Evolutionary conservation across 2,797 vertebrate genomes (phyloP).

Genomic region (Lithobates sylvaticus): DNA sequence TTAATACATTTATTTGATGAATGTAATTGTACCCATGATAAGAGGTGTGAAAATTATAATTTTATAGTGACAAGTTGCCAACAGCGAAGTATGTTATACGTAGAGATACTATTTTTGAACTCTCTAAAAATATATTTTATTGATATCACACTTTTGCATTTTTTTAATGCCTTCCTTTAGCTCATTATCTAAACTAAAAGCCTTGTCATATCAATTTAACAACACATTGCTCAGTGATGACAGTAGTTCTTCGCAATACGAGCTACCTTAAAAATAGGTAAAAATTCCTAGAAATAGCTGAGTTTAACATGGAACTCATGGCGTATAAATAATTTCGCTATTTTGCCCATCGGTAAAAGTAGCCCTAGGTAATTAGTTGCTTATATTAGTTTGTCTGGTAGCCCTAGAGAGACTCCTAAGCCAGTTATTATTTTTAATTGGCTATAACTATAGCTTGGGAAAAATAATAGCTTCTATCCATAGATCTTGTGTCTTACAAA

Average conservation of each 20-base stretch:
- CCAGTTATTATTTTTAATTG: not conserved
- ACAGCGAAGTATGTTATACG: constrained; percentile 15
- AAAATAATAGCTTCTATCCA: not conserved
- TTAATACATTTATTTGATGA: constrained; percentile 29
- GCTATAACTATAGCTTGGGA: not conserved
- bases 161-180: not conserved
- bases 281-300: not conserved
- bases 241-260: not conserved
- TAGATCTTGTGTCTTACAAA: not conserved
- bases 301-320: not conserved
- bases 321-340: not conserved
- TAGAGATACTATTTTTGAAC: not conserved
- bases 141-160: not conserved
- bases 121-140: constrained; percentile 9
- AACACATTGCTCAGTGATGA: not conserved
- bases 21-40: constrained; percentile 34
- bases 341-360: not conserved
- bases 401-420: not conserved
- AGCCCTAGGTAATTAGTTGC: not conserved
- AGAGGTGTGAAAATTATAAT: constrained; percentile 39
- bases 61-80: constrained; percentile 20
- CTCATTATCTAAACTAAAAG: not conserved
- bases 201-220: not conserved
- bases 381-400: not conserved
- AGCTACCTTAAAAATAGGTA: not conserved